Conservation (phyloP, 23 tunicate species). For the Ascidia mentula region DNA sequence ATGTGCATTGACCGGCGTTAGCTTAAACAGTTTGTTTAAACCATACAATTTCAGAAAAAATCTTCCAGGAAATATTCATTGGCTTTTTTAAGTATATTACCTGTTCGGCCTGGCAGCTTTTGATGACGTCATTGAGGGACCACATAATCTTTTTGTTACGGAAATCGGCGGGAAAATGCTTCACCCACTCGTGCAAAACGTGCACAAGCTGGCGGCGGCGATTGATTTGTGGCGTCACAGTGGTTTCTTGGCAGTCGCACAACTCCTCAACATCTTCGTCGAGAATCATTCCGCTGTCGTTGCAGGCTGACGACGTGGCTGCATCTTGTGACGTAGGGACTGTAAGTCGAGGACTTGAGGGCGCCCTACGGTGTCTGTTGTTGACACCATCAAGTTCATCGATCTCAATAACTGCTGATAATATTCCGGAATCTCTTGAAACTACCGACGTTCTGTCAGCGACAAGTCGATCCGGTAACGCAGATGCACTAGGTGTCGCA, state of each 20-base stretch:
- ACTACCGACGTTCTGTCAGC: conserved; percentile 35
- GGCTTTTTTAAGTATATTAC: no score
- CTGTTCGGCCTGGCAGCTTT: conserved; percentile 57
- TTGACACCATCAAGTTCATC: conserved; percentile 46
- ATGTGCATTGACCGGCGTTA: no score
- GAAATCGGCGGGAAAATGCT: conserved; percentile 90
- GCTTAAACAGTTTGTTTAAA: no score
- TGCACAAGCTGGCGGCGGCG: conserved; percentile 38
- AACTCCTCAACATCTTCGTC: conserved; percentile 21
- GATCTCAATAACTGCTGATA: conserved; percentile 64
- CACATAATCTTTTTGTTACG: conserved; percentile 60
- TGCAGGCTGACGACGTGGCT: conserved; percentile 1
- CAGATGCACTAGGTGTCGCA: conserved; percentile 11
- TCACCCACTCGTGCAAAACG: conserved; percentile 88
- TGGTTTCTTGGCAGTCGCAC: conserved; percentile 9
- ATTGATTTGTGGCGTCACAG: background rate
- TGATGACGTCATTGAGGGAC: conserved; percentile 62
- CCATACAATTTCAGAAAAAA: no score
- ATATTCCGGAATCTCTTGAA: conserved; percentile 88
- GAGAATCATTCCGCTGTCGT: conserved; percentile 50
- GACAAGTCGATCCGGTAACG: conserved; percentile 3
- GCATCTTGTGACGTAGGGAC: background rate
- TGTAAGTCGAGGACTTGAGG: background rate
- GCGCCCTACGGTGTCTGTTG: conserved; percentile 29
- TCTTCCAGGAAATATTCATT: no score